Conservation (phyloP, 2,797 vertebrate species). For the Cyprinodon diabolis region DNA sequence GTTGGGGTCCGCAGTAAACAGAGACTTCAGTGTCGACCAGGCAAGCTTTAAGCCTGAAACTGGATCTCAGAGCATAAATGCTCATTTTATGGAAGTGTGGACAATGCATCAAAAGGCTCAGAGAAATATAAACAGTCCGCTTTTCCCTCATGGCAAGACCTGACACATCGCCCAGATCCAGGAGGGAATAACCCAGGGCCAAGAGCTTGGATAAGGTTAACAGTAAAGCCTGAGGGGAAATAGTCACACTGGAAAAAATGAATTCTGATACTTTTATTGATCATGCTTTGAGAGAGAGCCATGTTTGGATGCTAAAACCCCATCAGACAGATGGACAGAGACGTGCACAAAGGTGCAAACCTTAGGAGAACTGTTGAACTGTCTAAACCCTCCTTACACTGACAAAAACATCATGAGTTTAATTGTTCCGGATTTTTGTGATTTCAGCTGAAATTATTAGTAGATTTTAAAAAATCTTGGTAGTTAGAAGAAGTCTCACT, state of each 20-base stretch:
- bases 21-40: slow-evolving; percentile 62
- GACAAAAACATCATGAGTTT: not conserved
- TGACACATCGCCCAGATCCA: slow-evolving; percentile 16
- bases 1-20: slow-evolving; percentile 70
- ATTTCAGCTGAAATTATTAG: not conserved
- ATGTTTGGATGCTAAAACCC: too few species aligned
- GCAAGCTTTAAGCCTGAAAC: slow-evolving; percentile 60
- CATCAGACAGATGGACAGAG: too few species aligned
- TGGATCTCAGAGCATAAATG: slow-evolving; percentile 57
- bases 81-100: slow-evolving; percentile 48
- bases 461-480: too few species aligned
- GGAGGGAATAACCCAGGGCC: not conserved
- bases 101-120: slow-evolving; percentile 52
- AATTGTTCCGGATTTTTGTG: not conserved
- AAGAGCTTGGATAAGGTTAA: slow-evolving; percentile 24
- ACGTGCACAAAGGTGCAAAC: too few species aligned
- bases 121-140: slow-evolving; percentile 49
- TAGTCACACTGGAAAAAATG: not conserved
- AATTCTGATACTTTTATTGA: too few species aligned
- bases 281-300: too few species aligned
- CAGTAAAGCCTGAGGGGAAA: slow-evolving; percentile 21
- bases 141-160: slow-evolving; percentile 43
- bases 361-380: too few species aligned
- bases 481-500: not conserved
- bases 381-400: not conserved